Evolutionary conservation across 2,113 vertebrate genomes (phyloP), one percentile per base, ranked within the genome.

Genomic region (Ctenomys sociabilis): DNA sequence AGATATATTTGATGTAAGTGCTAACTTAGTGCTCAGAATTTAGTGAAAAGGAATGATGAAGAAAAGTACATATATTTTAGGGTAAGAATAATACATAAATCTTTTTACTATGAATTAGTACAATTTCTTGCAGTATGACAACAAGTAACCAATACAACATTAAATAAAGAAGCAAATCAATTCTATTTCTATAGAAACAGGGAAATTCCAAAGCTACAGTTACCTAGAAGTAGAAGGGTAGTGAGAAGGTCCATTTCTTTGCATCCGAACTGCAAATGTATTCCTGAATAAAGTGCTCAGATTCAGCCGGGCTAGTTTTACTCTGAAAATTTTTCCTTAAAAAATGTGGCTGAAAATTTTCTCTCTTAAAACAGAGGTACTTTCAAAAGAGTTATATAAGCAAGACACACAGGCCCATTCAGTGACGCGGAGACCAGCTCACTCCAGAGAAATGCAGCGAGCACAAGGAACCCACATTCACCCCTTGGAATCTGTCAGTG

Each of bases 301-400:
- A 90, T 77, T 88, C 90, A 5, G 91, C 92, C 96, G 1, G 96
- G 96, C 95, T 98, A 97, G 96, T 91, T 90, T 90, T 68, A 93
- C 54, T 68, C 86, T 80, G 97, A 88, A 95, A 66, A 96, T 80
- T 87, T 96, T 84, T 95, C 94, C 94, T 96, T 97, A 93, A 97
- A n/a, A 97, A 96, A 64, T 78, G 90, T 95, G 94, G 85, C 96
- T 92, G 96, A 83, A 97, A 98, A 97, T 96, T 88, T 84, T 73
- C 97, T 85, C 75, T 95, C 97, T 52, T 88, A 75, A 96, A 70
- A 99, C 98, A 98, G 98, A 98, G 97, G 96, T 84, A 98, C 98
- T 98, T 98, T 99, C 98, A 98, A 97, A 86, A 70, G 95, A 91
- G 90, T 95, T 94, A 96, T 59, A 96, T 97, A 98, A 98, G 98